These are phyloP conservation scores for Apodemia duryi DNA, from an alignment of 2,888 invertebrate species.

Conservation along the genomic window DNA sequence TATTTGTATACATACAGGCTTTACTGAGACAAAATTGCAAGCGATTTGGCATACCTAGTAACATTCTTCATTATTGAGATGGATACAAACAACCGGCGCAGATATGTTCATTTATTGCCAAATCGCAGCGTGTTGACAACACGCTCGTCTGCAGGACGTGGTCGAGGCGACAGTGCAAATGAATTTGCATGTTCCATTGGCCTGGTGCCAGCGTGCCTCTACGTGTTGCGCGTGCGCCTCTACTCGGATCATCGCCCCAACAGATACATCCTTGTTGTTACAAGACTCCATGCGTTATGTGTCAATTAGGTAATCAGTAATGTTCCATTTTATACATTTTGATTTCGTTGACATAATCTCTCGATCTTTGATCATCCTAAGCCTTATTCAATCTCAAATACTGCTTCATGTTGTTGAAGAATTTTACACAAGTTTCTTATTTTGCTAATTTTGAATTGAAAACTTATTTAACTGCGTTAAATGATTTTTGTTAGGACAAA, in stretches of 20 bases:
- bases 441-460: too few relatives aligned
- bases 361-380: too few relatives aligned
- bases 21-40: too few relatives aligned
- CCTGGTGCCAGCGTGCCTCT: slow-evolving; percentile 51
- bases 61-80: slow-evolving; percentile 15
- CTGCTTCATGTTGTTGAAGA: too few relatives aligned
- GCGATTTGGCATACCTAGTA: too few relatives aligned
- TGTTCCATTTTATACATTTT: background rate
- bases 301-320: slow-evolving; percentile 4
- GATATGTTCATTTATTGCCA: slow-evolving; percentile 27
- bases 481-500: too few relatives aligned
- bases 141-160: slow-evolving; percentile 36
- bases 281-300: background rate
- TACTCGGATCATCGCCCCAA: slow-evolving; percentile 29
- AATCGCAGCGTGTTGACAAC: slow-evolving; percentile 45
- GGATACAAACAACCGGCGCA: slow-evolving; percentile 11
- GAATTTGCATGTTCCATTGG: slow-evolving; percentile 65
- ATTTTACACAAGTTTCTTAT: too few relatives aligned
- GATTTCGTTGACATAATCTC: too few relatives aligned
- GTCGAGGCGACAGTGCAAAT: slow-evolving; percentile 56
- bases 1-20: too few relatives aligned
- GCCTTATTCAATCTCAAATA: too few relatives aligned
- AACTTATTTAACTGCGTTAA: too few relatives aligned
- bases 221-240: slow-evolving; percentile 7
- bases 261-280: slow-evolving; percentile 16